Evolutionary conservation across 2,113 vertebrate species (phyloP), one percentile per base, ranked within the genome.

Genomic region (Labrus mixtus): DNA sequence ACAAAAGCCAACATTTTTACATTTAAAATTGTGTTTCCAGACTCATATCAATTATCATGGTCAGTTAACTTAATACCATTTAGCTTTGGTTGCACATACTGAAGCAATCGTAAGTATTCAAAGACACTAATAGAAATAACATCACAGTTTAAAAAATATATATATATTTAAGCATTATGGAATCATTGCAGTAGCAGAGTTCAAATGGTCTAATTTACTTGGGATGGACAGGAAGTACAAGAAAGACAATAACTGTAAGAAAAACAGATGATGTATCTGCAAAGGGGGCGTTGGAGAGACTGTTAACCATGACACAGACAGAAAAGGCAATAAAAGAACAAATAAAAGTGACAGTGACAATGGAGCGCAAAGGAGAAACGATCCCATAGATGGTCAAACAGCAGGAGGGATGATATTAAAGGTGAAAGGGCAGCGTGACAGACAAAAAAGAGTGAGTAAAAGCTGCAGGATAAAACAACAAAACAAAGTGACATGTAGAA

Each of bases 251-350:
- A 56, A 15, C 3, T 6, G 51, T n/a, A 4, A 15, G 8, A 53
- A 37, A 68, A 54, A 29, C 29, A 60, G 25, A 19, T 36, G 25
- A 66, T 48, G 66, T 56, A 37, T 16, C 15, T 68, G 19, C 53
- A 56, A 37, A 60, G 23, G 56, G 39, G 57, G 59, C 3, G 15
- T 57, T 54, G 71, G 43, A 16, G 64, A 43, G 63, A 73, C 29
- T 76, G 60, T 73, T 64, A 43, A 81, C 37, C 22, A 65, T 63
- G 45, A 39, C 58, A 70, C 33, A 1, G 50, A 20, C 8, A 19
- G 20, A 68, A 17, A 67, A 39, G 59, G 54, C 39, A 76, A 78
- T 56, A 76, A 45, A 73, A 81, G 37, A 78, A 76, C 23, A 73
- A 67, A 83, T 54, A 69, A 82, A 77, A 54, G 46, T 48, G 46